Base-by-base conservation (phyloP, 2,888 invertebrate species). In the Mesorhabditis sp. region DNA sequence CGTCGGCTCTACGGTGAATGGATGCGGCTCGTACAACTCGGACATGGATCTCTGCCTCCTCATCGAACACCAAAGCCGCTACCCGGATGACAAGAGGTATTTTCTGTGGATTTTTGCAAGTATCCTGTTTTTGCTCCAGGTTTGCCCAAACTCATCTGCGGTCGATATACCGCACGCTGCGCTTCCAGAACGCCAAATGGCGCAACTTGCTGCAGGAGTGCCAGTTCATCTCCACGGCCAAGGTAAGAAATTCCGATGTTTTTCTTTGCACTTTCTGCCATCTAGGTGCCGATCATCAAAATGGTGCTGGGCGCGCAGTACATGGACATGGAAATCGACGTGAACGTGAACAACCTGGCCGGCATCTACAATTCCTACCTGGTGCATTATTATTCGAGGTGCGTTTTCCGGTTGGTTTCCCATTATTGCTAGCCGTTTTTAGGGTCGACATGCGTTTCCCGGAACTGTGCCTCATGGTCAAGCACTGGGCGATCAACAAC, bases 361-460 rank as follows among this genome's bases (percentile, higher is more conserved):
- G 85, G 85, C 43, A 79, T 85, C n/a, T 80, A 83, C 73, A 85
- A 85, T 70, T 82, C 83, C 2, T 82, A 85, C 71, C 69, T 85
- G 13, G 73, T 84, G 41, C 85, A 85, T 67, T 82, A 85, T 71
- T 85, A 86, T 73, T 76, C 83, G 5, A 70, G 75, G 82, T 83
- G 44, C 43, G 70, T 61, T 7, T 5, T 10, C 10, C 62, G 4
- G 2, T 15, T 15, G 15, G 3, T 7, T 67, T 15, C 63, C 3
- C 3, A 63, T 10, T 15, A 28, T 28, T 10, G 15, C 10, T 63
- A 10, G 15, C 64, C 65, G 15, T 66, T 68, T 81, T 66, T 68
- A 82, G 83, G 67, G 69, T 76, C 2, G 85, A 85, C 67, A 75
- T 73, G 10, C 75, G 85, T 6, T 83, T 85, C 66, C 81, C 84